Base-by-base conservation (phyloP, 2,113 vertebrate species). In the Toxotes jaculatrix region DNA sequence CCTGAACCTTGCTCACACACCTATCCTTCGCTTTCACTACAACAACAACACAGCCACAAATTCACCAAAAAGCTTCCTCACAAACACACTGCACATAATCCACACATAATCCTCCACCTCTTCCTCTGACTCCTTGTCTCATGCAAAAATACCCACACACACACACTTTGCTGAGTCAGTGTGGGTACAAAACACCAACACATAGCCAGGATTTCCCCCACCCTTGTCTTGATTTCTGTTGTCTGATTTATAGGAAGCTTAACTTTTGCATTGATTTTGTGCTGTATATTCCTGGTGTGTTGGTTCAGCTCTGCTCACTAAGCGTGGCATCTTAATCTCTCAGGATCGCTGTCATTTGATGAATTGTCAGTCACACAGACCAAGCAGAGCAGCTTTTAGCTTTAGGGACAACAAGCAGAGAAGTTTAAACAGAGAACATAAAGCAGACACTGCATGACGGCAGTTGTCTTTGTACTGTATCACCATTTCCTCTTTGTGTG, bases 231-330 rank as follows among this genome's bases (percentile, higher is more conserved):
- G 65, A 69, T 77, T 76, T 65, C 62, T 82, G 74, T 57, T 74
- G 62, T 61, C 77, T 90, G 90, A 89, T 87, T 67, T 86, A 90
- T 84, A 76, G 80, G 86, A 85, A 76, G 84, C 88, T 87, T 89
- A 88, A 82, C 71, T 74, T 63, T 87, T 74, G 65, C 83, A 88
- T 90, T 88, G 88, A 88, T 90, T 90, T 85, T 78, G 62, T 14
- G 17, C 61, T 71, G 69, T 79, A 74, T 74, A 43, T 88, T 87
- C 73, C 76, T 85, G 80, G 74, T 83, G 84, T 72, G 85, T 87
- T 60, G 84, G 76, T 83, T 84, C 66, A 19, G 78, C 88, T 86
- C 87, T 71, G 78, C 79, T 92, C 88, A 62, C 71, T 73, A 59
- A 84, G 82, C 78, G 67, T 45, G 65, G 69, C 47, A 21, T 88